Base-by-base conservation (phyloP, 2,888 invertebrate species). In the Bibio marci region DNA sequence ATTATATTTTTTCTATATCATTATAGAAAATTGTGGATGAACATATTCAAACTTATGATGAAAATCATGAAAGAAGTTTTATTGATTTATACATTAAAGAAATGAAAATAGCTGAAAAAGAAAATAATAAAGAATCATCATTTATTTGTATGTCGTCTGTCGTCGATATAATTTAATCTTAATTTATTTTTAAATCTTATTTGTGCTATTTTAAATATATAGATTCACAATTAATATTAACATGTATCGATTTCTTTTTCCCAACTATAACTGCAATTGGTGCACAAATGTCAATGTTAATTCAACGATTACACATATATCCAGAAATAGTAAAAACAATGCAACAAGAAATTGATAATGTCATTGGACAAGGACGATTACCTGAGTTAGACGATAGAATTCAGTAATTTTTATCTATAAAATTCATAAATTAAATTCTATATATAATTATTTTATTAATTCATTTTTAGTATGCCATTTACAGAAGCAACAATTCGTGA, bases 401-500 rank as follows among this genome's bases (percentile, higher is more conserved):
- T 38, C 57, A 65, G 70, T 70, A 53, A 47, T 8, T 22, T 22
- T 22, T 22, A 8, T 22, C 4, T 6, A 22, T 6, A 22, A 22
- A 22, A 22, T 22, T 8, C 22, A 22, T 22, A 6, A 22, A 6
- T 22, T 22, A 22, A n/a, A n/a, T n/a, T 22, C 22, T 6, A 22
- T 22, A 22, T 22, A 22, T 22, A 22, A 6, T 6, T 22, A 22
- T 22, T 22, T 4, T 22, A 6, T 22, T 8, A 22, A 6, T 22
- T 6, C 22, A 22, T 45, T 41, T 40, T 5, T 50, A 71, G 71
- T 37, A 57, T 76, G 58, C 69, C 70, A 2, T 76, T 69, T 44
- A 68, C 69, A 1, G 77, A 78, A 49, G 72, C 76, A 0, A 66
- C 70, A 17, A 49, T 78, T 13, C 65, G 76, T 3, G 78, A 78